Conservation (phyloP, 2,888 invertebrate species). For the Spodoptera picta region DNA sequence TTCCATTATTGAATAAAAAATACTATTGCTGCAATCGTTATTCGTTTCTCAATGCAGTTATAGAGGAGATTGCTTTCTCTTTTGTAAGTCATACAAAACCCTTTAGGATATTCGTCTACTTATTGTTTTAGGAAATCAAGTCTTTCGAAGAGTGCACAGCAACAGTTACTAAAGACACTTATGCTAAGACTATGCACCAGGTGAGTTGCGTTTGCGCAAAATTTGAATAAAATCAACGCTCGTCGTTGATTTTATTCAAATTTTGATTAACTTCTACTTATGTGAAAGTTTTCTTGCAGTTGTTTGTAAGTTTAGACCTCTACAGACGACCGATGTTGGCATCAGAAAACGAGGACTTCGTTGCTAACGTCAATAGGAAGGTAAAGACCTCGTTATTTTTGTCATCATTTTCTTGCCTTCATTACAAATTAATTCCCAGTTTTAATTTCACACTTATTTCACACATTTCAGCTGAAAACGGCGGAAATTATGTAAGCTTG, state of each 20-base stretch:
- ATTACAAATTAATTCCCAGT: too few species aligned
- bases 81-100: background rate
- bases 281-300: constrained; percentile 67
- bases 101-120: too few species aligned
- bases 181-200: constrained; percentile 83
- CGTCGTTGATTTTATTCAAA: background rate
- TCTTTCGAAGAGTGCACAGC: constrained; percentile 73
- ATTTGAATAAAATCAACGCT: too few species aligned
- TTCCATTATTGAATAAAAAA: too few species aligned
- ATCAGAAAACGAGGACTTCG: constrained; percentile 88
- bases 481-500: too few species aligned
- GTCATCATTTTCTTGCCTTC: too few species aligned
- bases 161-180: constrained; percentile 67
- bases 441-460: too few species aligned
- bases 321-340: constrained; percentile 84
- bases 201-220: constrained; percentile 63
- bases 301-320: constrained; percentile 81
- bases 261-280: background rate
- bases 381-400: constrained; percentile 57
- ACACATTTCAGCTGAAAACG: too few species aligned
- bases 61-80: background rate
- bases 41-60: too few species aligned
- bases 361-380: constrained; percentile 88
- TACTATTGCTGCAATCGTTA: too few species aligned
- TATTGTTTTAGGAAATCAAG: constrained; percentile 74